Evolutionary conservation across 2,113 vertebrate genomes (phyloP).

Genomic region (Murina feae): DNA sequence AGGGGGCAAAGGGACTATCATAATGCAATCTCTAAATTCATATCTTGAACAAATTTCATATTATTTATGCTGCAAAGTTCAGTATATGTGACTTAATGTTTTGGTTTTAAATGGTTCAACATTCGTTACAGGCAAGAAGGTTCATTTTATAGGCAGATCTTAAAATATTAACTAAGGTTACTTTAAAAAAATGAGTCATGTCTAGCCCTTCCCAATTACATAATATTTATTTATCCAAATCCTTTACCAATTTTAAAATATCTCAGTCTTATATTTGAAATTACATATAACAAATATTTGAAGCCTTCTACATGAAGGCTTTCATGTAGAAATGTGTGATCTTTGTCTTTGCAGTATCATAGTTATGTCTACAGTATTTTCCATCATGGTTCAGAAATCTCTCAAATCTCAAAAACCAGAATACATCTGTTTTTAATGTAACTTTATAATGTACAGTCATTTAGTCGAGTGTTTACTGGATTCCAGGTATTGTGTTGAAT

Average conservation of each 20-base stretch:
- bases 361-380: background rate
- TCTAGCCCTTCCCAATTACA: constrained; percentile 43
- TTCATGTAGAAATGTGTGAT: background rate
- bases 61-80: background rate
- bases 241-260: constrained; percentile 56
- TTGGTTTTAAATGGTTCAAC: constrained; percentile 36
- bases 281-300: constrained; percentile 54
- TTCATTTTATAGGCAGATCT: constrained; percentile 52
- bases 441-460: background rate
- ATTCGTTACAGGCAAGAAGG: constrained; percentile 1
- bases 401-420: background rate
- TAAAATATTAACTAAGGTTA: constrained; percentile 60
- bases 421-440: constrained; percentile 21
- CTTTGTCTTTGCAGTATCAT: background rate
- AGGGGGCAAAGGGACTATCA: background rate
- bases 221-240: constrained; percentile 67
- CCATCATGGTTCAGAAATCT: background rate
- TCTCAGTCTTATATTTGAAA: constrained; percentile 57
- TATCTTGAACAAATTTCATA: background rate
- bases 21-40: background rate
- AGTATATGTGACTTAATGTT: constrained; percentile 15
- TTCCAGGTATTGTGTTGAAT: background rate
- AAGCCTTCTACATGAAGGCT: background rate
- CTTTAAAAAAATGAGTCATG: constrained; percentile 60
- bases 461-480: background rate